Conservation (phyloP, 2,888 invertebrate species). For the Cheilosia impressa region DNA sequence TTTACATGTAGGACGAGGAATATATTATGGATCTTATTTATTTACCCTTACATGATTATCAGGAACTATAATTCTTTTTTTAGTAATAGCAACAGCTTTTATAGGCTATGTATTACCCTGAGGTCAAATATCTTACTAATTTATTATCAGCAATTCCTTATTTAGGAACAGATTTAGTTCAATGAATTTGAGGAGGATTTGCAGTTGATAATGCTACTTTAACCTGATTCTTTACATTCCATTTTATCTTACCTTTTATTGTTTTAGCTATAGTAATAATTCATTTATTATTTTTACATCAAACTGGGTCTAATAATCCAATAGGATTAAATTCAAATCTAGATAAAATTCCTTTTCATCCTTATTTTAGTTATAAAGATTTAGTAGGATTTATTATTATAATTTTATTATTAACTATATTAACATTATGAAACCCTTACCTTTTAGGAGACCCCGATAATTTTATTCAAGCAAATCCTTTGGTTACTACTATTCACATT, state of each 20-base stretch:
- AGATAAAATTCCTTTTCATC: slow-evolving; percentile 89
- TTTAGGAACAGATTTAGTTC: slow-evolving; percentile 86
- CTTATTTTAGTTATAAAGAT: slow-evolving; percentile 88
- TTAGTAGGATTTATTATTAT: slow-evolving; percentile 85
- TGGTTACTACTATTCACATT: slow-evolving; percentile 90
- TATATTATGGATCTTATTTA: slow-evolving; percentile 85
- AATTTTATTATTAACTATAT: slow-evolving; percentile 81
- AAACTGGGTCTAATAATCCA: slow-evolving; percentile 88
- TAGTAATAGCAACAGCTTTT: slow-evolving; percentile 89
- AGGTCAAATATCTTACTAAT: slow-evolving; percentile 92
- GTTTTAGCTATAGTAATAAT: slow-evolving; percentile 86
- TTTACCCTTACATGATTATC: slow-evolving; percentile 86
- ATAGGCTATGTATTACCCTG: slow-evolving; percentile 91
- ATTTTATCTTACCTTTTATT: slow-evolving; percentile 90
- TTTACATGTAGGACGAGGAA: slow-evolving; percentile 88
- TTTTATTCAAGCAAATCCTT: slow-evolving; percentile 85
- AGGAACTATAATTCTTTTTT: slow-evolving; percentile 87
- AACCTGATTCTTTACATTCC: slow-evolving; percentile 90
- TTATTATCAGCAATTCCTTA: slow-evolving; percentile 89
- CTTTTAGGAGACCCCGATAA: slow-evolving; percentile 89
- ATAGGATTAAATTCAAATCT: slow-evolving; percentile 87
- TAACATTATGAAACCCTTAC: slow-evolving; percentile 86
- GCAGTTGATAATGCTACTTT: slow-evolving; percentile 89
- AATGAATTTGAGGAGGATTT: slow-evolving; percentile 91
- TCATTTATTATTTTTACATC: slow-evolving; percentile 87